A percentile compares a stretch with the other conserved stretches of the same genome.
phyloP scores from a whole-genome alignment of 2,113 vertebrate species.

The Zapus hudsonius region DNA sequence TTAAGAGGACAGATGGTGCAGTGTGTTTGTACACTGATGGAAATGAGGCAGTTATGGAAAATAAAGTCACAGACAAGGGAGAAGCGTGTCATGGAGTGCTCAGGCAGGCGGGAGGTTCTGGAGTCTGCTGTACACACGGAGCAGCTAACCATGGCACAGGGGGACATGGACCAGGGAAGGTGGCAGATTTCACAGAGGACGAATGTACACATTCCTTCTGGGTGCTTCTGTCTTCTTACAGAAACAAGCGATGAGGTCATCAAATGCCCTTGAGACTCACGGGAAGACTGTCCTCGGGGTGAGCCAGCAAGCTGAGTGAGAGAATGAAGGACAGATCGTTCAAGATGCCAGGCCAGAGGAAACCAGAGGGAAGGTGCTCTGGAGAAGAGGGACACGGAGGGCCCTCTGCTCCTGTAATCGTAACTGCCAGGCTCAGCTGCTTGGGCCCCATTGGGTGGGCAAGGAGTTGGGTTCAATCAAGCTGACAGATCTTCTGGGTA shows the following conservation, averaged over 20 bases:
- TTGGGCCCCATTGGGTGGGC: neutral
- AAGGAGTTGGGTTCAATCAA: neutral
- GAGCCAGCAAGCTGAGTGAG: no score
- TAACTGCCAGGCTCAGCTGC: neutral
- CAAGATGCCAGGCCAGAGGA: neutral
- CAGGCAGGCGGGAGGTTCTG: neutral
- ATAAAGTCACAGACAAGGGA: neutral
- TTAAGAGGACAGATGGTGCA: neutral
- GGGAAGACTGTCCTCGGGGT: neutral
- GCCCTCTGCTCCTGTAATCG: neutral
- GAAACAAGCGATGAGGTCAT: neutral
- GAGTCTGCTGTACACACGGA: no score
- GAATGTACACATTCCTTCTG: neutral
- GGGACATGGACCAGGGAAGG: fast-evolving
- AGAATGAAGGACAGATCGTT: no score
- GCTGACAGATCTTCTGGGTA: neutral
- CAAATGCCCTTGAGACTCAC: neutral
- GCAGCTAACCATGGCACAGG: neutral
- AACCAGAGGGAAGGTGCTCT: neutral
- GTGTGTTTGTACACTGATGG: neutral
- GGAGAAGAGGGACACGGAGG: neutral
- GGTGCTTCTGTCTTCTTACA: neutral
- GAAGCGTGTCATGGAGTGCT: neutral
- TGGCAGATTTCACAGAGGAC: neutral
- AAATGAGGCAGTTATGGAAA: conserved; percentile 18